Evolutionary conservation across 2,113 vertebrate species (phyloP).

Genomic region (Oophaga pumilio): DNA sequence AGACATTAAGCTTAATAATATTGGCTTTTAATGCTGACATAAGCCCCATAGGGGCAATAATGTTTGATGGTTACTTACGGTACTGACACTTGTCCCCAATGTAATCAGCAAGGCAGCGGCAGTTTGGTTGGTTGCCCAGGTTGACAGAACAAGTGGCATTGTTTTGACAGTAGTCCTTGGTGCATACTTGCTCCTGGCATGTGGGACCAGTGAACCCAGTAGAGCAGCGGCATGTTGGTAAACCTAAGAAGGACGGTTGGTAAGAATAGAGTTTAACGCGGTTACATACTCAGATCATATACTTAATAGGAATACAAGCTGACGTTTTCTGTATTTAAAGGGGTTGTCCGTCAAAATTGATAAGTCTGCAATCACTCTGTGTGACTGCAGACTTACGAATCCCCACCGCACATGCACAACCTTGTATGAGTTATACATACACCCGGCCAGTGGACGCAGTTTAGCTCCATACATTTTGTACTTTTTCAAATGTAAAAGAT

Average conservation of each 20-base stretch:
- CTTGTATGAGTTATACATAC: too few species aligned
- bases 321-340: too few species aligned
- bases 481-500: too few species aligned
- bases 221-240: conserved; percentile 91
- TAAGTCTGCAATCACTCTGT: too few species aligned
- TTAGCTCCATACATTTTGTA: too few species aligned
- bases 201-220: conserved; percentile 90
- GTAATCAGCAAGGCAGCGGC: conserved; percentile 79
- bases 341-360: too few species aligned
- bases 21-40: background rate
- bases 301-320: background rate
- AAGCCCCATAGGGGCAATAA: background rate
- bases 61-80: conserved; percentile 73
- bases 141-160: conserved; percentile 88
- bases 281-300: background rate
- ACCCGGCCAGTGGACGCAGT: too few species aligned
- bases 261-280: background rate
- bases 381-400: too few species aligned
- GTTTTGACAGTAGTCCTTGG: conserved; percentile 82
- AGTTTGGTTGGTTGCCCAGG: conserved; percentile 92
- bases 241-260: conserved; percentile 68
- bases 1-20: background rate
- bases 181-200: conserved; percentile 84
- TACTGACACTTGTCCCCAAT: conserved; percentile 93
- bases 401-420: too few species aligned